phyloP scores from a whole-genome alignment of 2,888 invertebrate species.

The Agapostemon virescens region DNA sequence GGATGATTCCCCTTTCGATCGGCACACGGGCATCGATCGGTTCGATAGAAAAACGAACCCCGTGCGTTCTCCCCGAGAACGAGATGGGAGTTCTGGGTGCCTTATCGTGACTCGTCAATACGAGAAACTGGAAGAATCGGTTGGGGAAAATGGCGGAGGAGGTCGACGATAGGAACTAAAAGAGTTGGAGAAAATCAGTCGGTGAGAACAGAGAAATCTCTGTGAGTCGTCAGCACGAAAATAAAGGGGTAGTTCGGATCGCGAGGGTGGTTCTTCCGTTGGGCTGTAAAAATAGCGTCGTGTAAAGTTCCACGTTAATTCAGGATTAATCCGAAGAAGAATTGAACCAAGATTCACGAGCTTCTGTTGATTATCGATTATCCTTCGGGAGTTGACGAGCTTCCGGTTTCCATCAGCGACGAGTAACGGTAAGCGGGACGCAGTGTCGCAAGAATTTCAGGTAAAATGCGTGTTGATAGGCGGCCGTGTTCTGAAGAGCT shows the following conservation, averaged over 20 bases:
- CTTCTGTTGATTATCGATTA: neutral
- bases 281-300: neutral
- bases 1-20: slow-evolving; percentile 16
- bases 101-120: neutral
- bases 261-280: neutral
- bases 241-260: neutral
- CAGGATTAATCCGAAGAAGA: no score
- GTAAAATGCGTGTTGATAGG: slow-evolving; percentile 12
- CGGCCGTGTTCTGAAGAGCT: neutral
- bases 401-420: neutral
- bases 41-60: slow-evolving; percentile 33
- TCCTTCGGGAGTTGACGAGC: neutral
- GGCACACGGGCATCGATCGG: slow-evolving; percentile 20
- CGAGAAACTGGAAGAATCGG: slow-evolving; percentile 4
- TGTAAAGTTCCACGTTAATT: no score
- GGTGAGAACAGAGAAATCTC: neutral
- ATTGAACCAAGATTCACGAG: no score
- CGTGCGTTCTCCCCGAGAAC: neutral
- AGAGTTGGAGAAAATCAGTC: neutral
- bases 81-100: neutral
- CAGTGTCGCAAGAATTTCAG: slow-evolving; percentile 4
- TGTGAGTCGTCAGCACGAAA: neutral
- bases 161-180: neutral
- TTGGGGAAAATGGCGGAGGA: neutral
- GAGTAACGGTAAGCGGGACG: neutral